phyloP scores from a whole-genome alignment of 2,888 invertebrate genomes.

The Lypha dubia region DNA sequence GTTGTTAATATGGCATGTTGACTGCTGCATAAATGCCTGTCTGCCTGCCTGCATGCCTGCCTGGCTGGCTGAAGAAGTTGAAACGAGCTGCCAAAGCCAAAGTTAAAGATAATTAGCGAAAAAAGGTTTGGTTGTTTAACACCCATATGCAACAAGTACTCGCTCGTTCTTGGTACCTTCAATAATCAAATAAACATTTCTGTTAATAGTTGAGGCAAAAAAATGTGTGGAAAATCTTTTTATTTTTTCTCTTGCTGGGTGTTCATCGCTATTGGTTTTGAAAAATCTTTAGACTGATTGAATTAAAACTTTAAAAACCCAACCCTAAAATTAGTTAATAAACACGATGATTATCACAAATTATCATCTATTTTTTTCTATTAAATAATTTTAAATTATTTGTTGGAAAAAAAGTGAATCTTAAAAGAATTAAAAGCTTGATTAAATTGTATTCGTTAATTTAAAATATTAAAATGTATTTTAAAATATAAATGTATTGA shows the following conservation, averaged over 20 bases:
- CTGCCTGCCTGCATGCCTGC: background rate
- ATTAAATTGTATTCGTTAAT: background rate
- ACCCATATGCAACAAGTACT: constrained; percentile 65
- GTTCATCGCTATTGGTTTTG: constrained; percentile 46
- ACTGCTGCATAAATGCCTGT: constrained; percentile 34
- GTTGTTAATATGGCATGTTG: constrained; percentile 48
- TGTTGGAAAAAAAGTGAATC: constrained; percentile 31
- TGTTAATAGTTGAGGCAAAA: background rate
- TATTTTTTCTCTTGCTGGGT: constrained; percentile 13
- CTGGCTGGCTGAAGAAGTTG: constrained; percentile 28
- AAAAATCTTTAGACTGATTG: constrained; percentile 30
- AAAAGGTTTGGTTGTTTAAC: constrained; percentile 68
- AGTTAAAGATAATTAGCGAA: constrained; percentile 71
- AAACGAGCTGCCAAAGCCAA: constrained; percentile 54
- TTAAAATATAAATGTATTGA: background rate
- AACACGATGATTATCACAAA: constrained; percentile 32
- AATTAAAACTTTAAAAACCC: constrained; percentile 23
- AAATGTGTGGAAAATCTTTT: constrained; percentile 33
- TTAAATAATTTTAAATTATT: constrained; percentile 10
- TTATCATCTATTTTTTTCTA: constrained; percentile 18
- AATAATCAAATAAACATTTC: constrained; percentile 45
- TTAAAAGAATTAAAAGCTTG: background rate
- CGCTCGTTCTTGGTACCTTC: constrained; percentile 26
- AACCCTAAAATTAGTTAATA: constrained; percentile 38
- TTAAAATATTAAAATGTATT: background rate